These are phyloP conservation scores for Petrocephalus schoutedeni DNA, from an alignment of 2,797 vertebrate genomes.

Conservation along the genomic window DNA sequence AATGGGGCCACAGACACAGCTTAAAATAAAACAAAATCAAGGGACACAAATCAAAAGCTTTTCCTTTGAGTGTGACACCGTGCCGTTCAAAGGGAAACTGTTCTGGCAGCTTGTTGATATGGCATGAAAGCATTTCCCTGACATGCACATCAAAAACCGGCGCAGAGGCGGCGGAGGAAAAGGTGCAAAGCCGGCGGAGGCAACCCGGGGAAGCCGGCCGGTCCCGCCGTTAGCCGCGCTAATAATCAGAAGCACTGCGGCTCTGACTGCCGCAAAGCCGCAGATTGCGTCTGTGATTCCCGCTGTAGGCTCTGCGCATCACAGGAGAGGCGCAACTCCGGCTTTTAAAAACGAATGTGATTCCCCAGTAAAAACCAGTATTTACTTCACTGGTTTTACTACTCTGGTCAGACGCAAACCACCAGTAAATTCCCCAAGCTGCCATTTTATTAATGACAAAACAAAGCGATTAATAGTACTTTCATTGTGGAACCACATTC, in stretches of 20 bases:
- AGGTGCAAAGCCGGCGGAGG: background rate
- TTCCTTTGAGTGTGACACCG: background rate
- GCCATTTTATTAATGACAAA: background rate
- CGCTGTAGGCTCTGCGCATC: background rate
- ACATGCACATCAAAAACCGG: background rate
- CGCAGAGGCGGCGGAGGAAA: background rate
- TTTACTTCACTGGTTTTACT: background rate
- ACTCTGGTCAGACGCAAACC: background rate
- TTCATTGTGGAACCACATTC: background rate
- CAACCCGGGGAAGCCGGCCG: background rate
- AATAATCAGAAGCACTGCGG: background rate
- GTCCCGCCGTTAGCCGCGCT: background rate
- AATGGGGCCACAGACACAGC: background rate
- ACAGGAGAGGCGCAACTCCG: background rate
- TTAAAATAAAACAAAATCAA: background rate
- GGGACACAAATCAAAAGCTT: background rate
- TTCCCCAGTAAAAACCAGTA: no score
- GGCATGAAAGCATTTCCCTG: background rate
- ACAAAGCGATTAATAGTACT: background rate
- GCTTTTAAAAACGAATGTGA: background rate
- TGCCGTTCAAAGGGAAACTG: background rate
- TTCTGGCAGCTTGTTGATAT: background rate
- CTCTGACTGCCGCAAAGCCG: background rate
- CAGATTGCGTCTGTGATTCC: background rate
- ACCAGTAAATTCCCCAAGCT: background rate